phyloP scores from a whole-genome alignment of 2,888 invertebrate genomes.

The Dendrolimus pini region DNA sequence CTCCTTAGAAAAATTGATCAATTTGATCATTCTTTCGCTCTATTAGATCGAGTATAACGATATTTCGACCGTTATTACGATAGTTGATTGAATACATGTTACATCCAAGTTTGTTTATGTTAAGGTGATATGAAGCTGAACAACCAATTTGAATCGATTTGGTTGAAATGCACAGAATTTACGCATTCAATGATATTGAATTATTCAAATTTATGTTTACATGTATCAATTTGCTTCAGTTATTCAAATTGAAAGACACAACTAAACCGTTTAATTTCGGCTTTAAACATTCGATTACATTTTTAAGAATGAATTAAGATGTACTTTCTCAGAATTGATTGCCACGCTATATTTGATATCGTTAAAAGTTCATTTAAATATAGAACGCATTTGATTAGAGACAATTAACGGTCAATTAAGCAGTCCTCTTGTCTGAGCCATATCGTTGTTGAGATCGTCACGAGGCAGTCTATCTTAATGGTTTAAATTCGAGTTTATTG shows the following conservation, averaged over 20 bases:
- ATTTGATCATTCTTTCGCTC: conserved; percentile 19
- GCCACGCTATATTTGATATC: conserved; percentile 30
- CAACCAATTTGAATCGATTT: too few species aligned
- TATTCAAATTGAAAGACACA: too few species aligned
- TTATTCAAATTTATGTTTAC: too few species aligned
- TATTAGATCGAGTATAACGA: conserved; percentile 13
- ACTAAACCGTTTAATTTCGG: too few species aligned
- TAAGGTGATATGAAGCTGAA: too few species aligned
- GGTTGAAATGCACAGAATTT: too few species aligned
- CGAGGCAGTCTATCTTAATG: conserved; percentile 43
- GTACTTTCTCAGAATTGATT: too few species aligned
- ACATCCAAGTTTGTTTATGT: too few species aligned
- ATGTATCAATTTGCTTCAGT: too few species aligned
- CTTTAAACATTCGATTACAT: too few species aligned
- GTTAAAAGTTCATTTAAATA: conserved; percentile 69
- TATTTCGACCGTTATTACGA: conserved; percentile 3
- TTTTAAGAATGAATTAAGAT: too few species aligned
- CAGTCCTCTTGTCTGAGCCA: conserved; percentile 54
- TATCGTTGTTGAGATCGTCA: conserved; percentile 55
- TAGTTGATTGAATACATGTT: not conserved
- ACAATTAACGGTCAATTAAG: conserved; percentile 72
- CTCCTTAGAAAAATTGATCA: conserved; percentile 64
- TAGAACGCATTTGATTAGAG: conserved; percentile 73
- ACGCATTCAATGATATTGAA: too few species aligned
- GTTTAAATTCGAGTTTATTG: conserved; percentile 42